phyloP scores from a whole-genome alignment of 2,797 vertebrate genomes.

The Novumbra hubbsi region DNA sequence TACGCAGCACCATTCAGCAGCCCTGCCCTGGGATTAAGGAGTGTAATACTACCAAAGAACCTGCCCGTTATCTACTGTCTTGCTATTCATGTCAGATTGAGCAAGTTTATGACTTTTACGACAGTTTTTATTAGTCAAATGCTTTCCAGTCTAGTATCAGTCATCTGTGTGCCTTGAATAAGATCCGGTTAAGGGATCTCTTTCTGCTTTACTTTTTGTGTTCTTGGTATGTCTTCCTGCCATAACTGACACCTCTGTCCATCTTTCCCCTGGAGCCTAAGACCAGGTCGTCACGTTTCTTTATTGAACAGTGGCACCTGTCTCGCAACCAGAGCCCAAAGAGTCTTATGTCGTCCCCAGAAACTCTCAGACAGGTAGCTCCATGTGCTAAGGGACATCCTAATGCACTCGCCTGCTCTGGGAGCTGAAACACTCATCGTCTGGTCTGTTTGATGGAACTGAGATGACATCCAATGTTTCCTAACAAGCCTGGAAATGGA shows the following conservation, averaged over 20 bases:
- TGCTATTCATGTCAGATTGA: neutral
- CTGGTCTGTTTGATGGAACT: neutral
- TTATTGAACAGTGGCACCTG: conserved; percentile 87
- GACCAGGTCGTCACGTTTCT: conserved; percentile 82
- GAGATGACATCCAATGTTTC: neutral
- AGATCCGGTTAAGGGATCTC: neutral
- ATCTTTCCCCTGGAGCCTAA: conserved; percentile 69
- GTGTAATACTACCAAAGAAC: neutral
- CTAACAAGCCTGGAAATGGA: neutral
- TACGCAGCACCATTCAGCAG: neutral
- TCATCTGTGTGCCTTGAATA: neutral
- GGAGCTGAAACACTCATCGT: neutral
- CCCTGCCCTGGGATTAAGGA: neutral
- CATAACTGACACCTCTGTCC: conserved; percentile 21
- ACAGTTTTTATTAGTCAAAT: neutral
- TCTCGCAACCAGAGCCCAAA: conserved; percentile 74
- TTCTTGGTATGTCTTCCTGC: neutral
- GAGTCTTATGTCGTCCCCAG: conserved; percentile 77
- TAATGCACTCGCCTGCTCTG: conserved; percentile 27
- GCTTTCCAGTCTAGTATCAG: neutral
- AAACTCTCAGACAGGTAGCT: conserved; percentile 88
- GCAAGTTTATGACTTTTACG: neutral
- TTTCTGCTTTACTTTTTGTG: neutral
- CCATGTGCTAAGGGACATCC: neutral
- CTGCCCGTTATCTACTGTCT: neutral